phyloP scores from a whole-genome alignment of 2,797 vertebrate species.

The Dendrocincla tyrannina region DNA sequence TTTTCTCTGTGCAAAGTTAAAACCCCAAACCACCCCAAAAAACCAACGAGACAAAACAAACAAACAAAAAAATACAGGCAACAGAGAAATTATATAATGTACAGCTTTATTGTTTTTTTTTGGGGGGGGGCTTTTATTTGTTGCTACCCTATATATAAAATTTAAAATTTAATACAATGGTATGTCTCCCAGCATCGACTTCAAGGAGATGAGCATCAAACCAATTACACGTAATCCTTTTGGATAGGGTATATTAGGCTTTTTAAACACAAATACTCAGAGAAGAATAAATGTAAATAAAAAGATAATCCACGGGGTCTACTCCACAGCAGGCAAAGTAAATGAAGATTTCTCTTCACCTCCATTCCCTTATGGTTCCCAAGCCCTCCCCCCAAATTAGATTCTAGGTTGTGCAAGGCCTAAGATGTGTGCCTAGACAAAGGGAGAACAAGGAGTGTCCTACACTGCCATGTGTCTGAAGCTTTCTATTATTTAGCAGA shows the following conservation, averaged over 20 bases:
- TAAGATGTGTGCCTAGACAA: neutral
- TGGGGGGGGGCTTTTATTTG: neutral
- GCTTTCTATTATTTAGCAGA: constrained; percentile 49
- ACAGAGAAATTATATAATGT: neutral
- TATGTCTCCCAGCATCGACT: neutral
- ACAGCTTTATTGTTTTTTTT: neutral
- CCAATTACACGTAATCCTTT: neutral
- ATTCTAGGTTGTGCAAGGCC: neutral
- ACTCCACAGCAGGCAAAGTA: neutral
- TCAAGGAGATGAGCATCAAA: neutral
- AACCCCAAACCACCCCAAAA: too few species aligned
- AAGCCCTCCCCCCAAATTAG: neutral
- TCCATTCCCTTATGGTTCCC: neutral
- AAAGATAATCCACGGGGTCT: neutral
- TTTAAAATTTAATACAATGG: neutral
- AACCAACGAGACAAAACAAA: neutral
- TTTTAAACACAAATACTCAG: neutral
- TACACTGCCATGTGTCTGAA: neutral
- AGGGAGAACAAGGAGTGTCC: neutral
- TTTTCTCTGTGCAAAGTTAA: neutral
- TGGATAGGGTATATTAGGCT: neutral
- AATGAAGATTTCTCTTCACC: neutral
- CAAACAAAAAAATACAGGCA: neutral
- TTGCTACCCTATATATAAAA: neutral
- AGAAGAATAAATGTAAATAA: neutral